Evolutionary conservation across 2,113 vertebrate species (phyloP), one percentile per base, ranked within the genome.

Genomic region (Oceanites oceanicus): DNA sequence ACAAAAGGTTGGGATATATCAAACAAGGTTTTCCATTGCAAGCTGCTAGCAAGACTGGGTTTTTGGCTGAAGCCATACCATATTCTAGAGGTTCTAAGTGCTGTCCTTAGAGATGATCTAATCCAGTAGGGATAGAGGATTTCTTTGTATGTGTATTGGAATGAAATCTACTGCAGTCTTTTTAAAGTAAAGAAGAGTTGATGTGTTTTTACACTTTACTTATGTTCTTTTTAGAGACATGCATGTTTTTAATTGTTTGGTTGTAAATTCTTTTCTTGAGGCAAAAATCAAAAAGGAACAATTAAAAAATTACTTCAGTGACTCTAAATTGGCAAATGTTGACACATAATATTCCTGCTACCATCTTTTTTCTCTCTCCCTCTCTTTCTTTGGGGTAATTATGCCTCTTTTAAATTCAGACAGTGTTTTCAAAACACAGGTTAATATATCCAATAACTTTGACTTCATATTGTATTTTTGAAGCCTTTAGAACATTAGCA

Each of bases 371-470:
- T 49, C 14, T 9, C 5, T 70, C 16, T 67, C 49, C 7, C 11
- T 92, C 15, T 82, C 34, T 87, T 66, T 91, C 94, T 95, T 83
- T 95, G 40, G 49, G 32, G 34, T 87, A 96, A 86, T 84, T 83
- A 52, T 72, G 47, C 19, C 25, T 92, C 23, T 56, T 79, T 88
- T 89, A 97, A 93, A 97, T 92, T 97, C 95, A 97, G 73, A 86
- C 4, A 68, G 36, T 52, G 14, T 86, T 92, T 96, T 94, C 26
- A 86, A 94, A 96, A 93, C 13, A 81, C 44, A 83, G 68, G 30
- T 75, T 97, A 53, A 96, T 89, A 63, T 85, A 75, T 62, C 59
- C 10, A 95, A 29, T 86, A 96, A 32, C 49, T 97, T 96, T 90
- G 65, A 82, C 84, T 94, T 94, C 38, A 61, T 88, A 49, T 49